Conservation (phyloP, 2,888 invertebrate genomes). For the Drosophila eohydei region DNA sequence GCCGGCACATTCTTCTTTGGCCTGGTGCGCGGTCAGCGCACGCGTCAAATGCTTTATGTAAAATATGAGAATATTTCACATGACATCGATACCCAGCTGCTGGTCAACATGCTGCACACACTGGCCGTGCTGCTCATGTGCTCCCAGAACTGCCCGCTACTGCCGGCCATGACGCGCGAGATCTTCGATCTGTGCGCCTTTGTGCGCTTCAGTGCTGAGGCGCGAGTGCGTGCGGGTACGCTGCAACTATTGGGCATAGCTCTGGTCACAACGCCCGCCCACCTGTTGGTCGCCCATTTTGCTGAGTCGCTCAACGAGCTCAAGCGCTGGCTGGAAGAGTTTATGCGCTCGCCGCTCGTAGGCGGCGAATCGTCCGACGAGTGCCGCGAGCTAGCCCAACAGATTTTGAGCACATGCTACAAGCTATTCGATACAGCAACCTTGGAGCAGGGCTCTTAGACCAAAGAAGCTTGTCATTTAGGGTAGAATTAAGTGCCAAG, state of each 20-base stretch:
- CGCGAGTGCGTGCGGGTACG: conserved; percentile 88
- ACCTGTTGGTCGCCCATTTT: conserved; percentile 87
- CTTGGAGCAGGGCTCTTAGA: conserved; percentile 20
- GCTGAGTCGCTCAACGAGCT: conserved; percentile 88
- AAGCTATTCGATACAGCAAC: conserved; percentile 53
- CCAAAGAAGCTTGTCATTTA: background rate
- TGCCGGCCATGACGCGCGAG: conserved; percentile 89
- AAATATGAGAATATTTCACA: conserved; percentile 86
- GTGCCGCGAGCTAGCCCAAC: conserved; percentile 87
- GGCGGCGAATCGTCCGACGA: conserved; percentile 89
- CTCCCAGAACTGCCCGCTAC: conserved; percentile 88
- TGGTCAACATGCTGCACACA: conserved; percentile 90
- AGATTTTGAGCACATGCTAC: conserved; percentile 86
- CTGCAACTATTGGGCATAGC: conserved; percentile 89
- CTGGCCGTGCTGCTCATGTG: conserved; percentile 88
- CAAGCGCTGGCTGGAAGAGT: conserved; percentile 88
- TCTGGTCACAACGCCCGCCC: conserved; percentile 87
- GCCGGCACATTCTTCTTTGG: conserved; percentile 94
- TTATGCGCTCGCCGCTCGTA: conserved; percentile 86
- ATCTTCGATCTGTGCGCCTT: conserved; percentile 89
- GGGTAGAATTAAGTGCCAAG: too few species aligned
- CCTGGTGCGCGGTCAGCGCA: conserved; percentile 89
- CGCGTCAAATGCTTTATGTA: conserved; percentile 86
- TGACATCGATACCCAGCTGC: conserved; percentile 88
- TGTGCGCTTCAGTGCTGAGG: conserved; percentile 88